These are phyloP conservation scores for Minunthozetes semirufus DNA, from an alignment of 2,888 invertebrate species.

Conservation along the genomic window DNA sequence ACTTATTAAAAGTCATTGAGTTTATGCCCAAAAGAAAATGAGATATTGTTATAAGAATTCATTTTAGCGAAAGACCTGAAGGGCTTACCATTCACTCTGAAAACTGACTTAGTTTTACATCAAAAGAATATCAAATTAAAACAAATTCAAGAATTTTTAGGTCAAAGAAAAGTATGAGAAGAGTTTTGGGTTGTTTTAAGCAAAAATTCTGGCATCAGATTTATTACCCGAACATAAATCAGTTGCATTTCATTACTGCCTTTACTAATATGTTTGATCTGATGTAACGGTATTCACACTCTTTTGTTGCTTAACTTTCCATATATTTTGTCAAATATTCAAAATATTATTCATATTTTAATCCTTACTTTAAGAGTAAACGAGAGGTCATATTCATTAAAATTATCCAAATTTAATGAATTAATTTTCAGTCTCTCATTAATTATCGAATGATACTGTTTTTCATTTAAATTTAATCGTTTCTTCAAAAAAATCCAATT, in stretches of 20 bases:
- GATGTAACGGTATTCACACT: neutral
- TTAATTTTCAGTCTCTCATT: too few relatives aligned
- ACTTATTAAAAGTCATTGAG: neutral
- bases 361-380: too few relatives aligned
- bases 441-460: too few relatives aligned
- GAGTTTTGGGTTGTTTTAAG: neutral
- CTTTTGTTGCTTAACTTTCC: too few relatives aligned
- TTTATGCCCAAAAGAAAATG: neutral
- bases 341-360: too few relatives aligned
- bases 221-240: neutral
- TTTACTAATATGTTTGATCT: neutral
- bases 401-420: neutral
- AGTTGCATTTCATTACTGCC: neutral
- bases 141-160: neutral
- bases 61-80: neutral
- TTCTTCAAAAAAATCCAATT: too few relatives aligned
- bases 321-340: too few relatives aligned
- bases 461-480: too few relatives aligned
- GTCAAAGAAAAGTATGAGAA: neutral
- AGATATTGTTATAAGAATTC: neutral
- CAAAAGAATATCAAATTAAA: slow-evolving; percentile 20
- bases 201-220: neutral
- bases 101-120: neutral
- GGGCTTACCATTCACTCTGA: slow-evolving; percentile 13
- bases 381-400: neutral